phyloP scores from a whole-genome alignment of 2,888 invertebrate genomes.

The Eristalinus aeneus region DNA sequence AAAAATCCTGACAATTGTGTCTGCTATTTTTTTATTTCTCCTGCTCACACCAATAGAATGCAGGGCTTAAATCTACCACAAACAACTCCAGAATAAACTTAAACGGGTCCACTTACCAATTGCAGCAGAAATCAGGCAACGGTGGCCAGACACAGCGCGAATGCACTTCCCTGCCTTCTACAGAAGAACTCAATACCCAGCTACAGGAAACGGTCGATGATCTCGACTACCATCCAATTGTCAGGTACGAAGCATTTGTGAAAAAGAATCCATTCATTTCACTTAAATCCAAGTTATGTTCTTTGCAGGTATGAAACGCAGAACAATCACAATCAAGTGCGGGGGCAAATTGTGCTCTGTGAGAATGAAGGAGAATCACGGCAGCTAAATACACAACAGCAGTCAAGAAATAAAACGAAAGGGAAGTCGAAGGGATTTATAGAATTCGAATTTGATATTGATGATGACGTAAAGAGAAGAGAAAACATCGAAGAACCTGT shows the following conservation, averaged over 20 bases:
- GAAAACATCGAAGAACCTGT: conserved; percentile 26
- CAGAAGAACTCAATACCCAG: conserved; percentile 80
- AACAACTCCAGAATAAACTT: conserved; percentile 80
- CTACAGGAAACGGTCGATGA: conserved; percentile 84
- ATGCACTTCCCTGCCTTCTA: conserved; percentile 77
- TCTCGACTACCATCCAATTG: conserved; percentile 85
- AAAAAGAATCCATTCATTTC: not conserved
- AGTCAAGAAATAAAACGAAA: not conserved
- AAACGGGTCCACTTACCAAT: conserved; percentile 78
- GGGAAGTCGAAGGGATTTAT: conserved; percentile 43
- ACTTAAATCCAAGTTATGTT: not conserved
- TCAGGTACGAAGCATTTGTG: conserved; percentile 74
- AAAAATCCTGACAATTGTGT: not conserved
- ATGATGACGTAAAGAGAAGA: conserved; percentile 73
- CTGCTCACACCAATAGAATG: conserved; percentile 10
- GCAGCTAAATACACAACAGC: not conserved
- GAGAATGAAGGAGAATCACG: conserved; percentile 80
- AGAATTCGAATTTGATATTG: conserved; percentile 39
- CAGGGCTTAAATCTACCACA: conserved; percentile 82
- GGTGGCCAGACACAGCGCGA: conserved; percentile 81
- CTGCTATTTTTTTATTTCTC: not conserved
- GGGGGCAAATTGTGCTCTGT: conserved; percentile 81
- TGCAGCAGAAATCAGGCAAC: conserved; percentile 80
- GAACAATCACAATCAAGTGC: conserved; percentile 81
- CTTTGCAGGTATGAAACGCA: conserved; percentile 79